Evolutionary conservation across 2,797 vertebrate species (phyloP), one percentile per base, ranked within the genome.

Genomic region (Toxotes lorentzi): DNA sequence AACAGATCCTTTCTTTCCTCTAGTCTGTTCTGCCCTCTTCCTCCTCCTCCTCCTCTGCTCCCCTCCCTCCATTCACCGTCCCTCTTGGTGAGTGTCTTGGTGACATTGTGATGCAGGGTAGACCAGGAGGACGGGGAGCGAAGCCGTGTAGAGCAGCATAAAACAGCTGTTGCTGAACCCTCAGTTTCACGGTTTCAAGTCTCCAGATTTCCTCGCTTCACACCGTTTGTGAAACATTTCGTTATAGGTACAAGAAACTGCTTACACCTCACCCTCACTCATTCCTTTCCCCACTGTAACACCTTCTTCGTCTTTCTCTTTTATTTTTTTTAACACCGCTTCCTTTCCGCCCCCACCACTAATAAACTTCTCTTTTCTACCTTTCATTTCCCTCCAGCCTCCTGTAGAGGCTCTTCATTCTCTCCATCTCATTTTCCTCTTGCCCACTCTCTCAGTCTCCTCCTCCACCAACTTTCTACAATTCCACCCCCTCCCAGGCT

Each of bases 31-130:
- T 11, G 1, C 10, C 38, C 38, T 57, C 71, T 63, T 41, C 57
- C 47, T 51, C 73, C 76, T 19, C 47, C 32, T 40, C 23, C 81
- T 45, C 61, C 45, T 35, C 63, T 67, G 45, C 67, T 32, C 32
- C 21, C 61, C 47, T 27, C 71, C 68, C 41, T 82, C 63, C 70
- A 84, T 88, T 88, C 85, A 86, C 62, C 4, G 2, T 21, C 48
- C 78, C 81, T 76, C 83, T 91, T 89, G 85, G 82, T 89, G 86
- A 62, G 68, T 50, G 76, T 69, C 62, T 74, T 51, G 88, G 70
- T 68, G 85, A 88, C 84, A 87, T 89, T 88, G 88, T 91, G 86
- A 90, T 89, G 84, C 79, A 71, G 81, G 66, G 43, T 47, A 68
- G 45, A 75, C 82, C 69, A 51, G 72, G 70, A 82, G 75, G 79